Evolutionary conservation across 2,797 vertebrate genomes (phyloP).

Genomic region (Sebastes trivittatus): DNA sequence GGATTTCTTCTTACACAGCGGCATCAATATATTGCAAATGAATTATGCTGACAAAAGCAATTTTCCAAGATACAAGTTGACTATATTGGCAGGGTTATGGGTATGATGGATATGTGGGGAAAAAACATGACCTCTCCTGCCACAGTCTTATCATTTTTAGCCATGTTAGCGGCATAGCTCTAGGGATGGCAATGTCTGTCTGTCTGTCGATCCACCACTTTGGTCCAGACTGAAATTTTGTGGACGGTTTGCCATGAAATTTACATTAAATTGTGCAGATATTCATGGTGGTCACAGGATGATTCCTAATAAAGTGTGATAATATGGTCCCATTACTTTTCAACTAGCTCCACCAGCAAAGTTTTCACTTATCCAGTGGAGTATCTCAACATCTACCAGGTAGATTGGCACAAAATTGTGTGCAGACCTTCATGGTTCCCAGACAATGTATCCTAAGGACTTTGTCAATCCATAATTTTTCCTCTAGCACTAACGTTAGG

Average conservation of each 20-base stretch:
- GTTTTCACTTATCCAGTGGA: not conserved
- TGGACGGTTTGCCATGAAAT: not conserved
- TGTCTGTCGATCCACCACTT: not conserved
- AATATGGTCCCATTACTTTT: not conserved
- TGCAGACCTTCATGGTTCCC: not conserved
- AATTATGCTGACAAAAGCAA: slow-evolving; percentile 35
- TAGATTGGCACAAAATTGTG: not conserved
- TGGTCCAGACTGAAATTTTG: not conserved
- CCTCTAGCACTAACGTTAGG: not conserved
- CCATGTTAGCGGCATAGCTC: not conserved
- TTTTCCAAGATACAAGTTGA: slow-evolving; percentile 25
- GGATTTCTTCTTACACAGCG: slow-evolving; percentile 39
- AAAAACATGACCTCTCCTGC: slow-evolving; percentile 9
- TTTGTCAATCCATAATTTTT: not conserved
- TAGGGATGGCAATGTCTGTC: not conserved
- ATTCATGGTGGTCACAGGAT: not conserved
- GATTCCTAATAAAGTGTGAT: not conserved
- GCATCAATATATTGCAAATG: slow-evolving; percentile 40
- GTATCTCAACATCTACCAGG: not conserved
- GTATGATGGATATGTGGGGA: slow-evolving; percentile 17
- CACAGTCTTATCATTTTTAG: not conserved
- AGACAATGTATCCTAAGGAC: not conserved
- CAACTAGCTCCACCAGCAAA: not conserved
- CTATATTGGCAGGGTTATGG: slow-evolving; percentile 32
- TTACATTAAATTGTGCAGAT: not conserved